Evolutionary conservation across 2,113 vertebrate genomes (phyloP).

Genomic region (Puma concolor): DNA sequence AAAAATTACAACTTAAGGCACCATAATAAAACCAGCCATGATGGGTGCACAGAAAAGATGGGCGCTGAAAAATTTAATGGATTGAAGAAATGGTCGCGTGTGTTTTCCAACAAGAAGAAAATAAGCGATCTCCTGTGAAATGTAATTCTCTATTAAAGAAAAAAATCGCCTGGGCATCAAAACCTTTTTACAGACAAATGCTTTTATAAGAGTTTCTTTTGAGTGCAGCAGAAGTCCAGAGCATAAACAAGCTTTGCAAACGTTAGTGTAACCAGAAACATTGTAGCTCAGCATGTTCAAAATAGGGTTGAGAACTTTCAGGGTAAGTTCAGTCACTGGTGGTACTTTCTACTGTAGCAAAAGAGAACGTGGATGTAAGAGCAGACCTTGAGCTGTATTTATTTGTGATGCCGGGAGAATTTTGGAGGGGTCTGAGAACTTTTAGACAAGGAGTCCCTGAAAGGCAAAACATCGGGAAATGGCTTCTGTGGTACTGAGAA

Average conservation of each 20-base stretch:
- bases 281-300: neutral
- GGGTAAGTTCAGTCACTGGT: conserved; percentile 33
- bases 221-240: conserved; percentile 30
- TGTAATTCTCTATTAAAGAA: conserved; percentile 38
- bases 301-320: neutral
- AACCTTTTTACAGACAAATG: conserved; percentile 43
- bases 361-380: neutral
- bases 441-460: neutral
- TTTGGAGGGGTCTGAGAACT: neutral
- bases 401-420: neutral
- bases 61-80: neutral
- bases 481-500: neutral
- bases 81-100: neutral
- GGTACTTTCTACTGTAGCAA: neutral
- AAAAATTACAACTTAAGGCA: conserved; percentile 28
- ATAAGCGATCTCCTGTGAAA: conserved; percentile 35
- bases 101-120: conserved; percentile 46
- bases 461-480: neutral
- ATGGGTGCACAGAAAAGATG: neutral
- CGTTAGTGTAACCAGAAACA: neutral
- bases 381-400: neutral
- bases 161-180: conserved; percentile 26
- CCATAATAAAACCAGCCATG: neutral
- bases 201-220: conserved; percentile 31
- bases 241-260: conserved; percentile 48